These are phyloP conservation scores for Stenolophus ochropezus DNA, from an alignment of 2,888 invertebrate species.

Conservation along the genomic window DNA sequence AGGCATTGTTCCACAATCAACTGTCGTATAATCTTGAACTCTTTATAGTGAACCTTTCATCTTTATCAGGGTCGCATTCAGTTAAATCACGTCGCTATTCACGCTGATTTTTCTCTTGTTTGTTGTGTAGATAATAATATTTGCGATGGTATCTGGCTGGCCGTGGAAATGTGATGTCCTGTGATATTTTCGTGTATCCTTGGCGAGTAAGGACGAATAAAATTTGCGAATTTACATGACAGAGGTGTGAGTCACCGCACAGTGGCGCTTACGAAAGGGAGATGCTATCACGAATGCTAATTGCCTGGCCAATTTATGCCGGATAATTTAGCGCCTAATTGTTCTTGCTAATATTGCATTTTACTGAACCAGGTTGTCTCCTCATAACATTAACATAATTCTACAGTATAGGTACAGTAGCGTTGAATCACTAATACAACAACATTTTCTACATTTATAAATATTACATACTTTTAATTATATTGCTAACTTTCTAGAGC, in stretches of 20 bases:
- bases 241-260: background rate
- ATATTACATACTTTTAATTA: too few species aligned
- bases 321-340: too few species aligned
- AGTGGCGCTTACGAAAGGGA: background rate
- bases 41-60: conserved; percentile 1
- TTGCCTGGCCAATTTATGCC: background rate
- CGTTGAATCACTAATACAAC: too few species aligned
- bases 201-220: conserved; percentile 5
- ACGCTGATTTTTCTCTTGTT: conserved; percentile 25
- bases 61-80: conserved; percentile 21
- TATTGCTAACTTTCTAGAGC: too few species aligned
- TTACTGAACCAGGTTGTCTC: too few species aligned
- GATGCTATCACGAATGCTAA: background rate
- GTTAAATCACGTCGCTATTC: conserved; percentile 30
- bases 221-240: background rate
- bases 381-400: too few species aligned
- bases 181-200: conserved; percentile 35
- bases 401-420: too few species aligned
- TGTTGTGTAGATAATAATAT: conserved; percentile 27
- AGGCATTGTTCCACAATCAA: conserved; percentile 13
- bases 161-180: conserved; percentile 35
- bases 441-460: too few species aligned
- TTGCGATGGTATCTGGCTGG: conserved; percentile 11
- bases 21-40: conserved; percentile 15
- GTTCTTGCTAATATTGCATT: too few species aligned